Evolutionary conservation across 2,888 invertebrate species (phyloP), one percentile per base, ranked within the genome.

Genomic region (Heteropelma amictum): DNA sequence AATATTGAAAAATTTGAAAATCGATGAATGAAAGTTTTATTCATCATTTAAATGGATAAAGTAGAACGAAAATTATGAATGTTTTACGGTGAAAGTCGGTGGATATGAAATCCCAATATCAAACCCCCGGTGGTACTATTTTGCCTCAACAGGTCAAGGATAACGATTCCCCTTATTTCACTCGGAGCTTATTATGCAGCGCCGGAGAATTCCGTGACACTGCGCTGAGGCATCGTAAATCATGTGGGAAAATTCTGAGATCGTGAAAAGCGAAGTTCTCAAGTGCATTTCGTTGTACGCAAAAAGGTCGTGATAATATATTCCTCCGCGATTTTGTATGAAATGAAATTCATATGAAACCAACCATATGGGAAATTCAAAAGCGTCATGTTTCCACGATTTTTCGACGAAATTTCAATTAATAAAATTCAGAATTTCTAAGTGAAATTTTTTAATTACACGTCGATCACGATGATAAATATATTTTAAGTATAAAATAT

Each of bases 101-200:
- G 14, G 42, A 42, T 56, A 71, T 56, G 30, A 14, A 58, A 65
- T 35, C 60, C 38, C 38, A 65, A 65, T 38, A 74, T 70, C 60
- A 26, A 47, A 60, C 30, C 35, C 40, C 35, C 21, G 49, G 23
- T 1, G 30, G 26, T 58, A 45, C 19, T 33, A 58, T 58, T 58
- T 45, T 51, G 10, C 33, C 40, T 33, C 61, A n/a, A 38, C 47
- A 56, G 70, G 75, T 75, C 67, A 75, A 71, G 71, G 71, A 61
- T 60, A 51, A 8, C 56, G 35, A 38, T 45, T 58, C 23, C 58
- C 63, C 53, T 51, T 49, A 58, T 64, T 74, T 51, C 53, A 14
- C 42, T 51, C 53, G 64, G 49, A 30, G 71, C 53, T 74, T 40
- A 33, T 14, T n/a, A n/a, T n/a, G 28, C 23, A 35, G 26, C 7